Percentiles rank a stretch among this genome's conserved stretches.
These are phyloP conservation scores for Alouatta palliata DNA, from an alignment of 2,113 vertebrate species.

Conservation along the genomic window DNA sequence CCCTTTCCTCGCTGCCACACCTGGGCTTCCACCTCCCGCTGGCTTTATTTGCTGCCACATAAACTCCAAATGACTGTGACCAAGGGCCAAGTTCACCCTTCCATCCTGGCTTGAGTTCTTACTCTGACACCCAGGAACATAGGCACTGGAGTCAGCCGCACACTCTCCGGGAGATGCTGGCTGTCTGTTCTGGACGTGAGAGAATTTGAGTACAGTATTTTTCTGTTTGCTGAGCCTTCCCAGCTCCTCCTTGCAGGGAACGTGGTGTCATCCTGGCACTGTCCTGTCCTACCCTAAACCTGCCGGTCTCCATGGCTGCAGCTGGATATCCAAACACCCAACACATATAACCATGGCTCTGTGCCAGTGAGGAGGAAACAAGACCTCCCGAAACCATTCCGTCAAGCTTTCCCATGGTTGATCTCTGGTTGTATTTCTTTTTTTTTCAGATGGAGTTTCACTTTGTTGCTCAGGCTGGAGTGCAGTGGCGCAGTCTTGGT, in stretches of 20 bases:
- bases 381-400: too few relatives aligned
- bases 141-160: neutral
- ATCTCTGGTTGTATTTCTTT: neutral
- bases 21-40: neutral
- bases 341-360: neutral
- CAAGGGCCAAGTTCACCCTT: neutral
- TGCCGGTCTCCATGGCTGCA: neutral
- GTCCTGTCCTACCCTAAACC: neutral
- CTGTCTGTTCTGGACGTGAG: neutral
- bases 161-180: fast-evolving
- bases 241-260: neutral
- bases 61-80: neutral
- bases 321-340: neutral
- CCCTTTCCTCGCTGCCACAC: neutral
- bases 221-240: neutral
- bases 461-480: too few relatives aligned
- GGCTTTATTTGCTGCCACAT: neutral
- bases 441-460: too few relatives aligned
- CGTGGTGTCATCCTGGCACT: neutral
- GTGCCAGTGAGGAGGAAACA: neutral
- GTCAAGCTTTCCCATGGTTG: neutral
- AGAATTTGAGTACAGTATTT: neutral
- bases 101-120: neutral
- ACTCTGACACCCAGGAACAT: neutral
- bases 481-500: too few relatives aligned